These are phyloP conservation scores for Drosophila mettleri DNA, from an alignment of 2,888 invertebrate genomes.

Conservation along the genomic window DNA sequence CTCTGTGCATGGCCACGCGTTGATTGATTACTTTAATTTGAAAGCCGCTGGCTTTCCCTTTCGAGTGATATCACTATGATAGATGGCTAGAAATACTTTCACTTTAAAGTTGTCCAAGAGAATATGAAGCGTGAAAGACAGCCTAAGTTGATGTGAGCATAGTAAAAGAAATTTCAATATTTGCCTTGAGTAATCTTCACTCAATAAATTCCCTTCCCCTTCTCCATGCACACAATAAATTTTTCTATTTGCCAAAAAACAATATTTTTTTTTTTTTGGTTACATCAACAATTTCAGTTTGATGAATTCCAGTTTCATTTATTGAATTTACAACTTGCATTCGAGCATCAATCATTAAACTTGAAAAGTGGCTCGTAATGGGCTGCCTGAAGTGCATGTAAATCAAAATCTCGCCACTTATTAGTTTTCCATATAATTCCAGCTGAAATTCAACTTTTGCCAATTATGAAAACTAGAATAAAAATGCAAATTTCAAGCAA, in stretches of 20 bases:
- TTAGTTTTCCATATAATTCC: slow-evolving; percentile 76
- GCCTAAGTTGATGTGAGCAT: neutral
- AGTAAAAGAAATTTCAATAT: neutral
- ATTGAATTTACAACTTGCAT: slow-evolving; percentile 36
- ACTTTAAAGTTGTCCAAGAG: neutral
- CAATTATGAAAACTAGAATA: slow-evolving; percentile 78
- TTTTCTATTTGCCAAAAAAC: slow-evolving; percentile 39
- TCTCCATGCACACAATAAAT: neutral
- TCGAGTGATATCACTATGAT: slow-evolving; percentile 48
- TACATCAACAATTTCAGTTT: slow-evolving; percentile 19
- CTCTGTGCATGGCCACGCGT: slow-evolving; percentile 22
- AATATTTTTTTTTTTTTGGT: too few relatives aligned
- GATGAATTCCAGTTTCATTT: slow-evolving; percentile 30
- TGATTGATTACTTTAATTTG: slow-evolving; percentile 73
- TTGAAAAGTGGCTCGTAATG: slow-evolving; percentile 28
- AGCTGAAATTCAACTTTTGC: slow-evolving; percentile 61
- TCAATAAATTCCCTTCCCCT: neutral
- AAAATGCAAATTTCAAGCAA: slow-evolving; percentile 74
- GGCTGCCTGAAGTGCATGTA: slow-evolving; percentile 40
- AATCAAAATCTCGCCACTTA: slow-evolving; percentile 69
- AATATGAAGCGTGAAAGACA: neutral
- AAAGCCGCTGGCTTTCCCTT: slow-evolving; percentile 25
- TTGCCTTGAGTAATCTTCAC: neutral
- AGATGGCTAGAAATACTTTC: slow-evolving; percentile 45
- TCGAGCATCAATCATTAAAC: slow-evolving; percentile 46